Evolutionary conservation across 2,797 vertebrate species (phyloP).

Genomic region (Crocidura indochinensis): DNA sequence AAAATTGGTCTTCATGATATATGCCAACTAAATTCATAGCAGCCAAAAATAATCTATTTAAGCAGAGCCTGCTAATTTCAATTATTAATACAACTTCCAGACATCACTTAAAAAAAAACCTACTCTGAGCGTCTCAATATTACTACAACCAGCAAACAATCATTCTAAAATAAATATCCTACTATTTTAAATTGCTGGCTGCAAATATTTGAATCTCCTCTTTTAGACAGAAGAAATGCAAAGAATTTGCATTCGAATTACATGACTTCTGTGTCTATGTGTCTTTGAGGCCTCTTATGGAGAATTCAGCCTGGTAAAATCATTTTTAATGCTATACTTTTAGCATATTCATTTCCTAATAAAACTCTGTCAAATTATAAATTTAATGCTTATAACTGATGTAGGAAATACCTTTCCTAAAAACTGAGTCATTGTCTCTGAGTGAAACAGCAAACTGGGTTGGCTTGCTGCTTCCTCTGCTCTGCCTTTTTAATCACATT

Average conservation of each 20-base stretch:
- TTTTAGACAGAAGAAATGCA: slow-evolving; percentile 25
- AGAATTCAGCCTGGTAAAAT: background rate
- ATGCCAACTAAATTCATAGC: slow-evolving; percentile 62
- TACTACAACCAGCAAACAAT: slow-evolving; percentile 61
- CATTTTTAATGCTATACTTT: slow-evolving; percentile 17
- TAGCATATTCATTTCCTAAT: slow-evolving; percentile 27
- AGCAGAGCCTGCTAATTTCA: slow-evolving; percentile 72
- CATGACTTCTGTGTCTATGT: background rate
- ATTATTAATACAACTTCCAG: slow-evolving; percentile 79
- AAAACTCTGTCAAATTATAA: background rate
- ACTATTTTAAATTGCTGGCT: slow-evolving; percentile 50
- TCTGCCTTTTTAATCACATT: slow-evolving; percentile 68
- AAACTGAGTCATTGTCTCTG: background rate
- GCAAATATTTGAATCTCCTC: slow-evolving; percentile 36
- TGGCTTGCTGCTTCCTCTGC: background rate
- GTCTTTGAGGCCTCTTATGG: background rate
- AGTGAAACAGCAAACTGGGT: background rate
- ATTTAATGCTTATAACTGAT: background rate
- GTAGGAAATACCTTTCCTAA: background rate
- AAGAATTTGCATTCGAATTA: background rate
- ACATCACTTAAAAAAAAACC: slow-evolving; percentile 50
- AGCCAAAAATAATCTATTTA: slow-evolving; percentile 57
- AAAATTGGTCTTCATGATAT: slow-evolving; percentile 67
- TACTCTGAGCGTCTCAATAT: slow-evolving; percentile 11
- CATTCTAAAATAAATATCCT: slow-evolving; percentile 62